Evolutionary conservation across 2,113 vertebrate species (phyloP), one percentile per base, ranked within the genome.

Genomic region (Hyperopisus bebe): DNA sequence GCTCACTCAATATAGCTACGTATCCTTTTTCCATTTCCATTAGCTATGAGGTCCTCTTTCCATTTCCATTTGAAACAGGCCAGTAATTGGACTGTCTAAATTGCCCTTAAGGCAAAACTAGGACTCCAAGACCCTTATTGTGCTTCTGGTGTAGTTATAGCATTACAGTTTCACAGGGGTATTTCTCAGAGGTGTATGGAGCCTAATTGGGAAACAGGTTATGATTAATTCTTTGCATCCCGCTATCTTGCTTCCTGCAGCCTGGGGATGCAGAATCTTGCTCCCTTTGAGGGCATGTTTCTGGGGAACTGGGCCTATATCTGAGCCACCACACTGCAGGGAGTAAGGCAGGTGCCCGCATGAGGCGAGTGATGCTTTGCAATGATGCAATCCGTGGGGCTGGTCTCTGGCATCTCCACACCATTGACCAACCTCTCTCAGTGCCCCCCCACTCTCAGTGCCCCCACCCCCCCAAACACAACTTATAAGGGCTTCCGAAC

Each of bases 401-500:
- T 15, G 70, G 35, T 7, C 13, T n/a, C 31, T 13, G 1, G 70
- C 70, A 77, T 77, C 70, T 6, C 31, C 31, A 15, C 70, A 15
- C 31, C 13, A 5, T 13, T 77, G 27, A 35, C 8, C 31, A 74
- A 31, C 70, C 1, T 74, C 31, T 74, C 5, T 74, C 1, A 35
- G 0, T 4, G 1, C 3, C 46, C 82, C 82, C 24, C 9, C 5
- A n/a, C n/a, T n/a, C n/a, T n/a, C n/a, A n/a, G n/a, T n/a, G n/a
- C 21, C 21, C 39, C 17, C 35, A 3, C 27, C 48, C 48, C 27
- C 66, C 19, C 21, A 47, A 87, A 31, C 42, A 17, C 47, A 90
- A 90, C 82, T n/a, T 77, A 35, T 62, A 27, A 85, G 66, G 88
- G 90, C 66, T 89, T 77, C 88, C 90, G 13, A 39, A 77, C 86